A percentile compares a stretch with the other conserved stretches of the same genome.
Conservation (phyloP, 2,888 invertebrate species). For the Stegophylla sp. region DNA sequence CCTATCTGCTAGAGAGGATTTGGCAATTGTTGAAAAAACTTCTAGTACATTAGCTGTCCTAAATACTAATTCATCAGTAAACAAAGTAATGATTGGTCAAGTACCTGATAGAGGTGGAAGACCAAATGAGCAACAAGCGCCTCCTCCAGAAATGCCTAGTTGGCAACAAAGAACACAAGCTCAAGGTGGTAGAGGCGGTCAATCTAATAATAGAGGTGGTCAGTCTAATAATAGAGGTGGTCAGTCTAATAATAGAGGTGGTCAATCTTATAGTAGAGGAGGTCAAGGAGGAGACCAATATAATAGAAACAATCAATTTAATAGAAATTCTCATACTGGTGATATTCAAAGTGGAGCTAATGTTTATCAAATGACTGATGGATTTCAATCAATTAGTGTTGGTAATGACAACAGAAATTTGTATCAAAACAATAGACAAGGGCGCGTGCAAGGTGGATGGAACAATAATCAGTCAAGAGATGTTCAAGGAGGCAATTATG, state of each 20-base stretch:
- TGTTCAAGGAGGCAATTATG: neutral
- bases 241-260: conserved; percentile 62
- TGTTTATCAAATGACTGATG: conserved; percentile 58
- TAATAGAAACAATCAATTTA: conserved; percentile 63
- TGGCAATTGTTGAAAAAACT: conserved; percentile 90
- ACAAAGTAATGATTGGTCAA: conserved; percentile 87
- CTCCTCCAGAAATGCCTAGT: conserved; percentile 96
- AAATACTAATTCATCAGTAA: conserved; percentile 82
- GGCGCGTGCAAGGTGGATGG: conserved; percentile 51
- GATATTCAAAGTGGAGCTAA: conserved; percentile 52
- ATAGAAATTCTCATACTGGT: conserved; percentile 61
- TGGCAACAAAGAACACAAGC: conserved; percentile 77
- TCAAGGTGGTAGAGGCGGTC: conserved; percentile 65
- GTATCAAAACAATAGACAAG: conserved; percentile 47
- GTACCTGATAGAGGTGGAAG: conserved; percentile 96
- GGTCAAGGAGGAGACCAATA: conserved; percentile 64
- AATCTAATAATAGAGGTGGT: conserved; percentile 65
- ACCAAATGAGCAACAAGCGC: conserved; percentile 87
- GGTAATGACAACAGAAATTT: conserved; percentile 46
- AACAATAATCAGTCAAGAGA: conserved; percentile 32
- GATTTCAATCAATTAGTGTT: conserved; percentile 61
- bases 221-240: conserved; percentile 63
- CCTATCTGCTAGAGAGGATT: conserved; percentile 81
- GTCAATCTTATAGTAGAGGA: conserved; percentile 61
- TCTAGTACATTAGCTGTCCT: conserved; percentile 84